These are phyloP conservation scores for Capromys pilorides DNA, from an alignment of 2,797 vertebrate species.

Conservation along the genomic window DNA sequence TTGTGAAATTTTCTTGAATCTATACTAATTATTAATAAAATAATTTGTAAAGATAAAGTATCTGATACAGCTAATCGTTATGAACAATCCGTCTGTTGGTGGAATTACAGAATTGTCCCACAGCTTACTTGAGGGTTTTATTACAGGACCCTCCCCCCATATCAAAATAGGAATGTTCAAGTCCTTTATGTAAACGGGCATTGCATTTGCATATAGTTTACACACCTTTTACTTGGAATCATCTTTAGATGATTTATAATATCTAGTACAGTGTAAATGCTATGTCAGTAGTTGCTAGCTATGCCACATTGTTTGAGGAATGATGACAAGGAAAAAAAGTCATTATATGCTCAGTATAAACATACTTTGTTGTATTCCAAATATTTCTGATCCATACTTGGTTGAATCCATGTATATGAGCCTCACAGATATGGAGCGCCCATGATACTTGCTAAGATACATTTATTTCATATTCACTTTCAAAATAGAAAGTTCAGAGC, in stretches of 20 bases:
- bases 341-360: background rate
- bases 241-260: background rate
- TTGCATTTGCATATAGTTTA: background rate
- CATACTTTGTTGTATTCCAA: background rate
- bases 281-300: background rate
- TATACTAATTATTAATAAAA: slow-evolving; percentile 83
- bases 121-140: background rate
- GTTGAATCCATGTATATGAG: background rate
- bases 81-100: background rate
- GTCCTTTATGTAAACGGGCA: background rate
- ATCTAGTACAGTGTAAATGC: background rate
- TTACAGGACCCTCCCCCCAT: background rate
- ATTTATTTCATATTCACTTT: slow-evolving; percentile 43
- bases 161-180: background rate
- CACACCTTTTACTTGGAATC: background rate
- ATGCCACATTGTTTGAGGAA: background rate
- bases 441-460: slow-evolving; percentile 7
- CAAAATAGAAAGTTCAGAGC: slow-evolving; percentile 20
- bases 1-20: slow-evolving; percentile 73
- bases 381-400: background rate
- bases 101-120: background rate
- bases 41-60: slow-evolving; percentile 79
- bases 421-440: background rate
- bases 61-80: slow-evolving; percentile 66
- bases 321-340: background rate